Evolutionary conservation across 2,888 invertebrate species (phyloP), one percentile per base, ranked within the genome.

Genomic region (Girardia tigrina): DNA sequence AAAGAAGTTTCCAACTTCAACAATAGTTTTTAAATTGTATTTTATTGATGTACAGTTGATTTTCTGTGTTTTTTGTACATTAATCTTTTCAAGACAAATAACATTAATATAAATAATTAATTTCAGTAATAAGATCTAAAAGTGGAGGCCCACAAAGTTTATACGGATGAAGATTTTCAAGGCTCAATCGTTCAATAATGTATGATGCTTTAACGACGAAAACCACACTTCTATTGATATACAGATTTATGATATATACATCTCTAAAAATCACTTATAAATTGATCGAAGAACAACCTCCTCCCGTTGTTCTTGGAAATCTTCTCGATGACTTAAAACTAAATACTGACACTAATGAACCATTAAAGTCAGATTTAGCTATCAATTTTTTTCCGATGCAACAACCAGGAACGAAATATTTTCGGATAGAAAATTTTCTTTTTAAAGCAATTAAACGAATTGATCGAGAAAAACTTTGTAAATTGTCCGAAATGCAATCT

Each of bases 281-380:
- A 56, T 23, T 56, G 6, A 16, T n/a, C n/a, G 56, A 56, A 56
- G 56, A 56, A n/a, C 56, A 56, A n/a, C 56, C 56, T 4, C 56
- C 56, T 56, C 56, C 56, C 20, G n/a, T 56, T 16, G 23, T 56
- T 56, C 56, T 56, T 16, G 56, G 56, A 56, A 56, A 56, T 56
- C 23, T 56, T 6, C 2, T 56, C 2, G 56, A 56, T n/a, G 56
- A 56, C 23, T 56, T 56, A 56, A 56, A 56, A 56, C 23, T 56
- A n/a, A 16, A 56, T n/a, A 20, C n/a, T 23, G 2, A 56, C 2
- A 12, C 8, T 6, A 56, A 56, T 56, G n/a, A n/a, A 20, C 23
- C 23, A 8, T 56, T 16, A 4, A 56, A 56, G 23, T 56, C 56
- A 20, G 56, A 56, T 56, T 56, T 56, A n/a, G n/a, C 56, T 56